These are phyloP conservation scores for Amphimedon queenslandica DNA, from an alignment of 37 sponge, comb jelly and placozoan genomes.

Conservation along the genomic window DNA sequence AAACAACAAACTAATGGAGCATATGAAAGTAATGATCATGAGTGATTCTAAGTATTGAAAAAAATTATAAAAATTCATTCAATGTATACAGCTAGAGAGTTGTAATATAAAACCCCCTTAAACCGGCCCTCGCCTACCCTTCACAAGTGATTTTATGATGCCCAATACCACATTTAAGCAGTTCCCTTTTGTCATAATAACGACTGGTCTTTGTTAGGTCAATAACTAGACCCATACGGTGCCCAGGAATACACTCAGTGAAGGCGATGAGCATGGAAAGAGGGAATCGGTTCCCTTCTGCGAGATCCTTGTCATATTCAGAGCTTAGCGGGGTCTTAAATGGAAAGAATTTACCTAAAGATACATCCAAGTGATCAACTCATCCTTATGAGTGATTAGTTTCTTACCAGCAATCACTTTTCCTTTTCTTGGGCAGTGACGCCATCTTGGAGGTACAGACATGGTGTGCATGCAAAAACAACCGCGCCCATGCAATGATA, in stretches of 20 bases:
- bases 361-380: not conserved
- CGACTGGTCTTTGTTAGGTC: constrained; percentile 97
- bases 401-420: constrained; percentile 71
- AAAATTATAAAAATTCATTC: not conserved
- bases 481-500: not conserved
- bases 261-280: constrained; percentile 58
- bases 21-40: not conserved
- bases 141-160: constrained; percentile 90
- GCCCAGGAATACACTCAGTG: constrained; percentile 2
- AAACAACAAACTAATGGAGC: not conserved
- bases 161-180: constrained; percentile 47
- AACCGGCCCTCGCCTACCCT: constrained; percentile 49
- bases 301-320: constrained; percentile 57
- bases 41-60: not conserved
- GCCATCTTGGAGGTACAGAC: constrained; percentile 85
- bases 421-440: constrained; percentile 93
- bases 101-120: not conserved
- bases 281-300: constrained; percentile 62
- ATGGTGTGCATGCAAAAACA: not conserved
- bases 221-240: constrained; percentile 79
- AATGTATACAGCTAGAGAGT: not conserved
- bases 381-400: not conserved
- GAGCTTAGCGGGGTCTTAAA: constrained; percentile 91
- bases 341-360: constrained; percentile 83
- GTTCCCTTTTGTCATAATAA: constrained; percentile 71